Base-by-base conservation (phyloP, 1,140 invertebrate genomes). In the Melanaphis sacchari region DNA sequence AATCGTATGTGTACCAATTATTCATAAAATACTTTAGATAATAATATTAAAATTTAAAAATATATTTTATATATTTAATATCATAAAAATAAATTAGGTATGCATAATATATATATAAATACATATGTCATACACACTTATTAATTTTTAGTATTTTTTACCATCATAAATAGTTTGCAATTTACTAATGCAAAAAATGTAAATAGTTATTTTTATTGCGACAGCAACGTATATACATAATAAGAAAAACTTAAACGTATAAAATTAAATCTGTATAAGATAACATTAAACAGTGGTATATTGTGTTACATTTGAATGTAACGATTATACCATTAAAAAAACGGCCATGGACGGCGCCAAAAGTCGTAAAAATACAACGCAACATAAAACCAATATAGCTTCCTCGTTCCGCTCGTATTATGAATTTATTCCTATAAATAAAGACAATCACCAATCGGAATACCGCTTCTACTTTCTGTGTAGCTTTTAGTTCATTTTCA, bases 341-440 rank as follows among this genome's bases (percentile, higher is more conserved):
- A 76, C 31, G 31, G 59, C 59, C 59, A 76, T n/a, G 59, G 21
- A 76, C 59, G 59, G 59, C 59, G 59, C 59, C 59, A n/a, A n/a
- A 76, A 76, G 59, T 76, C 59, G 15, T 76, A 76, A 76, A 76
- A 76, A n/a, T 31, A 76, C 59, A n/a, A n/a, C 26, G 59, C 31
- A n/a, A 18, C 21, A 76, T n/a, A 76, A 76, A 76, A 76, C 31
- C 59, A n/a, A 76, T n/a, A 76, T 76, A 76, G 59, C 59, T 76
- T 76, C 59, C 59, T 76, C 59, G 59, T 76, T 76, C 59, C 59
- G 59, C n/a, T 76, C 5, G 59, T 18, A n/a, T 76, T 76, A 36
- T n/a, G 59, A 76, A 76, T 76, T 76, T 76, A 76, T 76, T 76
- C 31, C 59, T 76, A n/a, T n/a, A 66, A 66, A 66, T 66, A 76